Evolutionary conservation across 2,797 vertebrate species (phyloP).

Genomic region (Danio albolineatus): DNA sequence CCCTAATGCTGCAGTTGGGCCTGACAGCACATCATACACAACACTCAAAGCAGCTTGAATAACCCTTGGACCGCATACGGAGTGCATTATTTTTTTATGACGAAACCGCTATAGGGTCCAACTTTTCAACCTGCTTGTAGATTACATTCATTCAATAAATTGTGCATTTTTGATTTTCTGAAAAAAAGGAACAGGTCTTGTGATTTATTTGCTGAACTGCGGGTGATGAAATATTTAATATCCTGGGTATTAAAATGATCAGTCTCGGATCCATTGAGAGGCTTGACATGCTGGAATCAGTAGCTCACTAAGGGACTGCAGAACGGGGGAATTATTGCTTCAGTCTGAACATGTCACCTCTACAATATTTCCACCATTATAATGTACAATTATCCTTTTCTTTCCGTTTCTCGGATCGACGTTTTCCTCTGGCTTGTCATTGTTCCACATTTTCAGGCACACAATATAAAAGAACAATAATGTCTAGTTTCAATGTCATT

Average conservation of each 20-base stretch:
- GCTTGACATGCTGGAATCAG: slow-evolving; percentile 43
- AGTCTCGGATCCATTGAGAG: slow-evolving; percentile 51
- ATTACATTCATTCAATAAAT: slow-evolving; percentile 62
- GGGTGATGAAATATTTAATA: slow-evolving; percentile 62
- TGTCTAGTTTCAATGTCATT: slow-evolving; percentile 38
- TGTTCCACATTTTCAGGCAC: slow-evolving; percentile 16
- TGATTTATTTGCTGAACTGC: slow-evolving; percentile 58
- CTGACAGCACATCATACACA: not conserved
- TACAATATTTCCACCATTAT: slow-evolving; percentile 32
- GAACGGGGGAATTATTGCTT: slow-evolving; percentile 43
- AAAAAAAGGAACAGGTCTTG: slow-evolving; percentile 40
- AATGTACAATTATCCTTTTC: slow-evolving; percentile 32
- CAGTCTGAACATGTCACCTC: slow-evolving; percentile 30
- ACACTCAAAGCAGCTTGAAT: slow-evolving; percentile 9
- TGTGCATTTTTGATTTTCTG: slow-evolving; percentile 44
- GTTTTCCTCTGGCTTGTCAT: slow-evolving; percentile 17
- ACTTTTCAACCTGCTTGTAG: slow-evolving; percentile 47
- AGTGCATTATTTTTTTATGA: slow-evolving; percentile 26
- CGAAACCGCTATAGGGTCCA: slow-evolving; percentile 31
- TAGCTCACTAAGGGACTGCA: slow-evolving; percentile 38
- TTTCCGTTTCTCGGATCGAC: not conserved
- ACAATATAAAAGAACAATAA: slow-evolving; percentile 24
- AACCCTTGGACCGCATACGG: slow-evolving; percentile 14
- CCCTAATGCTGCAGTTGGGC: not conserved
- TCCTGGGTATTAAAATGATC: slow-evolving; percentile 61